Evolutionary conservation across 2,113 vertebrate genomes (phyloP).

Genomic region (Lipophrys pholis): DNA sequence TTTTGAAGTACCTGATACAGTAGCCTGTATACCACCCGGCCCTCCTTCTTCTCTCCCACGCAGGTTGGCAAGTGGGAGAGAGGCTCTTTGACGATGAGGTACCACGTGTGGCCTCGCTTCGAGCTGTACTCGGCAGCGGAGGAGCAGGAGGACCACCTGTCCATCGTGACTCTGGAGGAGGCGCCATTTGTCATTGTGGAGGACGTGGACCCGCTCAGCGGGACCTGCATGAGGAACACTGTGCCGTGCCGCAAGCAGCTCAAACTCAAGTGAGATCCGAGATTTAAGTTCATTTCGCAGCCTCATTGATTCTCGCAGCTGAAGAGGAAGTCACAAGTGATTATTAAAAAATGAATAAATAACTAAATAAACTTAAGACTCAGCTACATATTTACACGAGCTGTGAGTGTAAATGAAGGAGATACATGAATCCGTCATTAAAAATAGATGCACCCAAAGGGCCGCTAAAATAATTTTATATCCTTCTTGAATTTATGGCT

Average conservation of each 20-base stretch:
- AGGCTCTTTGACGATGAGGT: constrained; percentile 95
- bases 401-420: background rate
- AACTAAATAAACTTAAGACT: background rate
- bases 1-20: constrained; percentile 36
- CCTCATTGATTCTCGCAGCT: constrained; percentile 12
- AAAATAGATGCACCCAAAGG: background rate
- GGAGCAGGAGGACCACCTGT: constrained; percentile 95
- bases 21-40: constrained; percentile 41
- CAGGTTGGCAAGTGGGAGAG: constrained; percentile 99
- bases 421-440: background rate
- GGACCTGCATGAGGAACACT: constrained; percentile 99
- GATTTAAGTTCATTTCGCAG: background rate
- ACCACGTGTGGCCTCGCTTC: constrained; percentile 97
- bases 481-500: background rate
- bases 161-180: constrained; percentile 98
- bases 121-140: constrained; percentile 91
- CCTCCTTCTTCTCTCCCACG: constrained; percentile 39
- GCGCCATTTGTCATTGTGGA: constrained; percentile 99
- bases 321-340: background rate
- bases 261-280: constrained; percentile 76
- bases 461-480: background rate
- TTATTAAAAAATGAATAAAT: background rate
- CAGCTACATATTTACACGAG: background rate
- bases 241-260: constrained; percentile 98
- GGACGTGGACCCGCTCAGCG: constrained; percentile 97